phyloP scores from a whole-genome alignment of 2,113 vertebrate species.

The Bos javanicus region DNA sequence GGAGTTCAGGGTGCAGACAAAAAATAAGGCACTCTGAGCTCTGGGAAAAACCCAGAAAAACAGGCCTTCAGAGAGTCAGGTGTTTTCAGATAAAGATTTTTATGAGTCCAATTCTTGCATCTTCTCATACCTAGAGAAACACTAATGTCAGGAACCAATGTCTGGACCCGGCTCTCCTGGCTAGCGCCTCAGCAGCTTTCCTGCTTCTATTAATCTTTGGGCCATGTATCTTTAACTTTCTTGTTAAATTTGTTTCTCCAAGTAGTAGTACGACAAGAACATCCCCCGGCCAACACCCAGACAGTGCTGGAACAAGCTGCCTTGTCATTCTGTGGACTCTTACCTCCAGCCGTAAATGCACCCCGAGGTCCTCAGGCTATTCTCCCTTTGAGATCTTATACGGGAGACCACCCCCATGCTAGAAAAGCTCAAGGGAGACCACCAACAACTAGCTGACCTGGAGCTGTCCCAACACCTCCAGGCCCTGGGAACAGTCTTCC shows the following conservation, averaged over 20 bases:
- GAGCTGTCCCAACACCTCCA: neutral
- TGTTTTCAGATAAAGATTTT: neutral
- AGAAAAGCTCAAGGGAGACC: neutral
- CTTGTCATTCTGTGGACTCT: neutral
- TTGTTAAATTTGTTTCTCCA: neutral
- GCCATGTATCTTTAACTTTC: neutral
- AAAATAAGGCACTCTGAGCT: neutral
- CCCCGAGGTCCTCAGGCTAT: neutral
- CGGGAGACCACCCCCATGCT: neutral
- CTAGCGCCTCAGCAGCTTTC: neutral
- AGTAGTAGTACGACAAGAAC: neutral
- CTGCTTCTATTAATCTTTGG: neutral
- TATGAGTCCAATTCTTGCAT: neutral
- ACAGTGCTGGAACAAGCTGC: neutral
- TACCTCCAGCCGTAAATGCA: rapidly evolving
- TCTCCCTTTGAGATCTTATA: neutral
- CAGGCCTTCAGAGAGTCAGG: neutral
- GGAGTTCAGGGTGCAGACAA: neutral
- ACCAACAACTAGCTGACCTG: neutral
- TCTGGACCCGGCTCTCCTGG: neutral
- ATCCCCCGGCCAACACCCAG: neutral
- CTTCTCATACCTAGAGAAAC: neutral
- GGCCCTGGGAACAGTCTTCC: neutral
- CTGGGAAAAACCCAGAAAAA: neutral
- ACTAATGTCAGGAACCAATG: neutral